Base-by-base conservation (phyloP, 2,888 invertebrate genomes). In the Lasioglossum figueresi region DNA sequence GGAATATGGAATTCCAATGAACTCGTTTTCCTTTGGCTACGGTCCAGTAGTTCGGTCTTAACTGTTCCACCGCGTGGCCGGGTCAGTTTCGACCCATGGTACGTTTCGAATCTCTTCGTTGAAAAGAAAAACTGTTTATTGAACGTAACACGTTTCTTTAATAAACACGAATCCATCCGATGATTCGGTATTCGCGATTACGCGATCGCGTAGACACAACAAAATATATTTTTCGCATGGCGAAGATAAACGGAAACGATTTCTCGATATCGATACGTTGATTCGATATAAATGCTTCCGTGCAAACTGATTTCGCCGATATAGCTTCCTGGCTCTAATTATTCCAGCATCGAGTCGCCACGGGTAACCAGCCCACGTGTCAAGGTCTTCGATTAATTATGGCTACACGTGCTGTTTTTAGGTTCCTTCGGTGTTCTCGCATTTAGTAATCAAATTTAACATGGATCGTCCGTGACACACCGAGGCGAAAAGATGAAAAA, bases 371-470 rank as follows among this genome's bases (percentile, higher is more conserved):
- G 82, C 79, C 80, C 87, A 88, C 91, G 88, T 88, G 91, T 88
- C 90, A 88, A 88, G 91, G 91, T 59, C 90, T 48, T 27, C 77
- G 73, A 84, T 89, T 85, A 86, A 88, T 89, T 86, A 77, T 76
- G 86, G 59, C 80, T 27, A 45, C 84, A 82, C 87, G 84, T 76
- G 82, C 27, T 72, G 52, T 75, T 85, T 74, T 81, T 76, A 70
- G 79, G 80, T 43, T 76, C 43, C 48, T 89, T 37, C 31, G 59
- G 52, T 84, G 66, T 80, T 80, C 76, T 37, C n/a, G 43, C 19
- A 63, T 75, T 80, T 79, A n/a, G 48, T 68, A 76, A 78, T 76
- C 75, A 27, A 45, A 66, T 76, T 48, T 27, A 75, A 73, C 68
- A 43, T 19, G 59, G 68, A 34, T 68, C 40, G 71, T 37, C 66